Conservation (phyloP, 2,797 vertebrate species). For the Clamator glandarius region DNA sequence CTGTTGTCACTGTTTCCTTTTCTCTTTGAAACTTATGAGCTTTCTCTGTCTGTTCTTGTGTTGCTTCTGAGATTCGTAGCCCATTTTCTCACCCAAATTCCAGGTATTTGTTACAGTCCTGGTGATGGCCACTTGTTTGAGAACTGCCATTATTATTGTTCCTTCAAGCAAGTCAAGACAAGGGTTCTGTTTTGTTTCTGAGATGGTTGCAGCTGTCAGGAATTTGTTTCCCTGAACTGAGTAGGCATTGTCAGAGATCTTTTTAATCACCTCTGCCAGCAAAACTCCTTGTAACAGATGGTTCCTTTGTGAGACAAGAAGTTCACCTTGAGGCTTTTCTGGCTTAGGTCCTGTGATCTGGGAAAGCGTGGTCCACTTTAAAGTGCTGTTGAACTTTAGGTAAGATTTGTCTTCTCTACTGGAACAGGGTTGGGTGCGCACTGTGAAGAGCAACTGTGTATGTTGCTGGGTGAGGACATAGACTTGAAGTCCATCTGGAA, state of each 20-base stretch:
- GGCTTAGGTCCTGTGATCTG: not conserved
- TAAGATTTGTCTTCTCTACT: not conserved
- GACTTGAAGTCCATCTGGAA: not conserved
- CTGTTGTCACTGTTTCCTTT: not conserved
- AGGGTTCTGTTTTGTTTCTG: not conserved
- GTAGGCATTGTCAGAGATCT: not conserved
- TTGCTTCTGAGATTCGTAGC: rapidly evolving
- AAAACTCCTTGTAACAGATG: not conserved
- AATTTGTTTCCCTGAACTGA: not conserved
- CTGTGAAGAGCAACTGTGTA: not conserved
- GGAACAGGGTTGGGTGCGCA: not conserved
- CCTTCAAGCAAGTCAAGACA: not conserved
- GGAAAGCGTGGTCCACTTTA: not conserved
- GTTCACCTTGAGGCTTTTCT: not conserved
- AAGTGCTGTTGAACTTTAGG: not conserved
- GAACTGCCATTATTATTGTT: not conserved
- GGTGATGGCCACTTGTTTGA: not conserved
- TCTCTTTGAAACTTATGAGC: no score
- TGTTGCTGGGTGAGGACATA: rapidly evolving
- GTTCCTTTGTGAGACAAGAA: not conserved
- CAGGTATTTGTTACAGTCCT: not conserved
- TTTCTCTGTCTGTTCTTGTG: not conserved
- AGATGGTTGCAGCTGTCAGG: not conserved
- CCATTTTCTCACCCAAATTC: rapidly evolving
- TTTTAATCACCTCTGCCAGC: not conserved